phyloP scores from a whole-genome alignment of 1,140 invertebrate species.

The Pseudobourletiella spinata region DNA sequence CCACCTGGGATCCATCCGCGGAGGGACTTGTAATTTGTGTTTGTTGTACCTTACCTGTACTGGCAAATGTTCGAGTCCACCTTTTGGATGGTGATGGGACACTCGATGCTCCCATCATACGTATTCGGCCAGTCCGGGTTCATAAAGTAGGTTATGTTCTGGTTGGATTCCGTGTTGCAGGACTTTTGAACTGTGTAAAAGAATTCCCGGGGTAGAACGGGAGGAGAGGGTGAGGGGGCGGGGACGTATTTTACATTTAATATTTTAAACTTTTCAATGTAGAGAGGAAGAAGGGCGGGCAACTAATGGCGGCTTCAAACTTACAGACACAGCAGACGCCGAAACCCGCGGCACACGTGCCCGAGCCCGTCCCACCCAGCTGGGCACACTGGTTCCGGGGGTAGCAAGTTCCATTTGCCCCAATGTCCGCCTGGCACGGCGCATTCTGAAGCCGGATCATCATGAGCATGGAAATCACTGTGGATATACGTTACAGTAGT shows the following conservation, averaged over 20 bases:
- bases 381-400: constrained; percentile 55
- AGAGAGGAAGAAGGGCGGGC: no score
- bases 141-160: constrained; percentile 51
- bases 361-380: constrained; percentile 57
- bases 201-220: constrained; percentile 7
- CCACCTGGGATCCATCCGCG: no score
- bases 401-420: constrained; percentile 68
- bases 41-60: constrained; percentile 62
- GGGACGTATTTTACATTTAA: no score
- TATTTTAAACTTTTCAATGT: no score
- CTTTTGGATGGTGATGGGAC: constrained; percentile 70
- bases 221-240: no score
- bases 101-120: constrained; percentile 67
- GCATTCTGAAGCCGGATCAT: constrained; percentile 62
- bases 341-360: constrained; percentile 64
- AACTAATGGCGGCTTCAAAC: no score
- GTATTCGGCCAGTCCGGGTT: constrained; percentile 46
- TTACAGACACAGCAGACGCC: constrained; percentile 66
- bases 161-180: constrained; percentile 48
- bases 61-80: constrained; percentile 67
- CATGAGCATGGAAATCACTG: constrained; percentile 64
- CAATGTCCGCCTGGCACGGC: constrained; percentile 54
- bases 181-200: constrained; percentile 49
- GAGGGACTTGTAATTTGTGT: no score
- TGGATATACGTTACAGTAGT: no score